Conservation (phyloP, 2,888 invertebrate species). For the Bombyx huttoni region DNA sequence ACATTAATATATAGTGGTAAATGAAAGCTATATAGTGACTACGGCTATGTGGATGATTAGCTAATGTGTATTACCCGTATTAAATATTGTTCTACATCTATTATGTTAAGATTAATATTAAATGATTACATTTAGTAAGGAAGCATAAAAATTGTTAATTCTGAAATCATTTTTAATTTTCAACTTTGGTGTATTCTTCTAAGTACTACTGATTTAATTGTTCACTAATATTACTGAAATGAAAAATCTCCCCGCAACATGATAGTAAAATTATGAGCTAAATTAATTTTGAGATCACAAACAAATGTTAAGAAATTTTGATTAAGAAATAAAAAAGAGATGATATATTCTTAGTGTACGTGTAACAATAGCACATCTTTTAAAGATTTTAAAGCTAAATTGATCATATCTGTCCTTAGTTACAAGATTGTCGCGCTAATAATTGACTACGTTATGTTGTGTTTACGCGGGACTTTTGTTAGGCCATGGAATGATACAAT, state of each 20-base stretch:
- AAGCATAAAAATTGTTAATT: background rate
- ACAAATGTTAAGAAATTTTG: too few relatives aligned
- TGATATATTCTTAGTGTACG: background rate
- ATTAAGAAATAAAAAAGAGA: too few relatives aligned
- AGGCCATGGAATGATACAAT: background rate
- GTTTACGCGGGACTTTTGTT: background rate
- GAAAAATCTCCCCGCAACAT: too few relatives aligned
- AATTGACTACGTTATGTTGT: background rate
- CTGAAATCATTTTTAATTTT: background rate
- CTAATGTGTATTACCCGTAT: background rate
- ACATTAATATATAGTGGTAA: background rate
- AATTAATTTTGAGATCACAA: too few relatives aligned
- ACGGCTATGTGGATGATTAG: background rate
- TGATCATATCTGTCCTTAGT: background rate
- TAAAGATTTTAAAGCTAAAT: background rate
- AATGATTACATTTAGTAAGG: background rate
- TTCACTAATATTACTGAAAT: too few relatives aligned
- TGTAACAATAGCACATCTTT: background rate
- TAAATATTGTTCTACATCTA: background rate
- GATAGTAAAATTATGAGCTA: too few relatives aligned
- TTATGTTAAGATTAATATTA: background rate
- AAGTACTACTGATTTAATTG: background rate
- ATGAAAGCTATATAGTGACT: background rate
- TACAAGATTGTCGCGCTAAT: background rate
- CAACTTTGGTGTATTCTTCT: background rate